These are phyloP conservation scores for Auanema sp. DNA, from an alignment of 2,888 invertebrate species.

Conservation along the genomic window DNA sequence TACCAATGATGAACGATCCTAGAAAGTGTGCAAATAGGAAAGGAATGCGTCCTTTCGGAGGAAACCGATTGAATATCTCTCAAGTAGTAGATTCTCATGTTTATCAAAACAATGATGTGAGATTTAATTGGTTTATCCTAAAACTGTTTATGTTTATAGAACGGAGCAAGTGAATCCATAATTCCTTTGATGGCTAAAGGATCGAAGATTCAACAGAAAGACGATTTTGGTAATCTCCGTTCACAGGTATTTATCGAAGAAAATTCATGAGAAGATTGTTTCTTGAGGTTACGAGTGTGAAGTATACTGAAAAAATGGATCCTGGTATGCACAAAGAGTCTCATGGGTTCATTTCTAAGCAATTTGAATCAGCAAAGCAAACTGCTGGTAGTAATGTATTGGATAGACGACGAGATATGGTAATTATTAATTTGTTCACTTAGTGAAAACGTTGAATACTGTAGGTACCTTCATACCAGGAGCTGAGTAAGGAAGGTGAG, in stretches of 20 bases:
- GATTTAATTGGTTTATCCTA: conserved; percentile 4
- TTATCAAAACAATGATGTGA: conserved; percentile 41
- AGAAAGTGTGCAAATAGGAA: conserved; percentile 31
- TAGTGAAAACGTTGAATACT: neutral
- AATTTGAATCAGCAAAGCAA: conserved; percentile 46
- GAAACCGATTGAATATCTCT: conserved; percentile 41
- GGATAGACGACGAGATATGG: conserved; percentile 39
- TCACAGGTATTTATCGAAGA: conserved; percentile 31
- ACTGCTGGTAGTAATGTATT: conserved; percentile 56
- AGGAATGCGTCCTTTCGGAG: conserved; percentile 52
- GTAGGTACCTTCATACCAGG: neutral
- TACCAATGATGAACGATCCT: conserved; percentile 53
- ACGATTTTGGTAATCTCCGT: conserved; percentile 42
- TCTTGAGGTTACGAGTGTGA: conserved; percentile 48
- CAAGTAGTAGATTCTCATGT: conserved; percentile 54
- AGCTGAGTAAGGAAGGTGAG: conserved; percentile 27
- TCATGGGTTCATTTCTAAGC: conserved; percentile 50
- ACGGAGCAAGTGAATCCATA: conserved; percentile 30
- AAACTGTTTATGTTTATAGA: conserved; percentile 19
- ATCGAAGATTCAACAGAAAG: conserved; percentile 28
- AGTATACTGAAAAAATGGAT: conserved; percentile 43
- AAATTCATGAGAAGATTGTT: neutral
- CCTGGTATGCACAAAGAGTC: conserved; percentile 50
- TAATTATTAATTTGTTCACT: too few species aligned
- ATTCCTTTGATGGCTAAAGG: conserved; percentile 43